Conservation (phyloP, 2,888 invertebrate genomes). For the Panopea generosa region DNA sequence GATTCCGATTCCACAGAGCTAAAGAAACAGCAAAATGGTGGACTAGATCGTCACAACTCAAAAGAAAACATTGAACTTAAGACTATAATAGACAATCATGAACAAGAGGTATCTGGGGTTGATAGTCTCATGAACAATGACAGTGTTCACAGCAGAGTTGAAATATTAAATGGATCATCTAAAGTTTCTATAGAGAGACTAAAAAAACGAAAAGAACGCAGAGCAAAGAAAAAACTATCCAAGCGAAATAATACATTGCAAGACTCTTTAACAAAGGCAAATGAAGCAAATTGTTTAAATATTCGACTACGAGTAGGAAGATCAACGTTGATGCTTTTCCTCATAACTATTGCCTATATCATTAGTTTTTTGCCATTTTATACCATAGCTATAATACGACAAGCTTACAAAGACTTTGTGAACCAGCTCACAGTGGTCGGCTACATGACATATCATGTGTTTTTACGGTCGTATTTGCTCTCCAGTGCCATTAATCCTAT, state of each 20-base stretch:
- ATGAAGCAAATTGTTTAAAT: constrained; percentile 26
- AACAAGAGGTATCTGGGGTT: background rate
- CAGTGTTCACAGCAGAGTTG: background rate
- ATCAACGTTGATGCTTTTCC: constrained; percentile 73
- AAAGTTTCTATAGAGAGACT: background rate
- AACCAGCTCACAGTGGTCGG: constrained; percentile 33
- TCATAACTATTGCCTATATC: constrained; percentile 70
- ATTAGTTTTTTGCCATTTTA: constrained; percentile 75
- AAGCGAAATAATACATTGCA: constrained; percentile 17
- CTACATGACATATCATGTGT: constrained; percentile 61
- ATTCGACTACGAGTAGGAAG: constrained; percentile 56
- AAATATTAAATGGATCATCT: background rate
- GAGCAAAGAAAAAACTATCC: constrained; percentile 6
- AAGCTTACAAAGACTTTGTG: constrained; percentile 56
- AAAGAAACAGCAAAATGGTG: constrained; percentile 9
- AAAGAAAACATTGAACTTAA: background rate
- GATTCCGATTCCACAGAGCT: constrained; percentile 27
- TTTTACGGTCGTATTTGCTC: constrained; percentile 70
- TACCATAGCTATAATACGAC: constrained; percentile 66
- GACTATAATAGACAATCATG: too few species aligned
- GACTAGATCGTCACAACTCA: constrained; percentile 1
- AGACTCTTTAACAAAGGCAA: constrained; percentile 36
- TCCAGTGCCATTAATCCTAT: constrained; percentile 76
- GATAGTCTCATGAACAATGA: background rate
- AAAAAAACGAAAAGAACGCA: constrained; percentile 6